Conservation (phyloP, 1,140 invertebrate species). For the Heliconius eleuchia region DNA sequence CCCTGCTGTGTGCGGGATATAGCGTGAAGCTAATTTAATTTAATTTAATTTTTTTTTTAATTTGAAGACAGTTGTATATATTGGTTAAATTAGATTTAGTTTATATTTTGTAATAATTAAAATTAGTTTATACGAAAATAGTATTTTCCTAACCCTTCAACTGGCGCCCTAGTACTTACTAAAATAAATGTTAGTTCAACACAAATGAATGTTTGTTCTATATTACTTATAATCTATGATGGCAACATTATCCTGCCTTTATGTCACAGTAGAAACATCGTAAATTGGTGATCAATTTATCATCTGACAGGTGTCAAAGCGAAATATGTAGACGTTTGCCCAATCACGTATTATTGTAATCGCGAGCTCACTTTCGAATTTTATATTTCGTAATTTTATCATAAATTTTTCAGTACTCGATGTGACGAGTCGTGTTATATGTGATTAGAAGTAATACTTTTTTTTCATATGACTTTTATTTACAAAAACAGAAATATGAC, state of each 20-base stretch:
- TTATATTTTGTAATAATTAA: too few relatives aligned
- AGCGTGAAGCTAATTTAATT: too few relatives aligned
- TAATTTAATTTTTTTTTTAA: too few relatives aligned
- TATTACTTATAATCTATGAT: background rate
- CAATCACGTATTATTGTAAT: constrained; percentile 28
- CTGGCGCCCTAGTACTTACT: too few relatives aligned
- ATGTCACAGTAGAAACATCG: background rate
- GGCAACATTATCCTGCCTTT: background rate
- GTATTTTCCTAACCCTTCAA: too few relatives aligned
- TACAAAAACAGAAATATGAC: constrained; percentile 25
- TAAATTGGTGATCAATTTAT: background rate
- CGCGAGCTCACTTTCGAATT: constrained; percentile 26
- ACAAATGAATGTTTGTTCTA: too few relatives aligned
- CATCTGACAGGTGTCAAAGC: constrained; percentile 21
- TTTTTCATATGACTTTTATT: constrained; percentile 27
- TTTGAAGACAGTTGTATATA: too few relatives aligned
- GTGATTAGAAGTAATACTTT: constrained; percentile 39
- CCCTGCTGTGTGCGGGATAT: too few relatives aligned
- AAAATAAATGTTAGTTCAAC: too few relatives aligned
- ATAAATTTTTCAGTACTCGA: constrained; percentile 33
- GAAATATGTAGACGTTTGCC: constrained; percentile 48
- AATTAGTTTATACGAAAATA: too few relatives aligned
- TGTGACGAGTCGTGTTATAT: constrained; percentile 37
- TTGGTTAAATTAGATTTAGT: too few relatives aligned
- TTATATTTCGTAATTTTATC: constrained; percentile 22